Percentiles rank a stretch among this genome's conserved stretches.
Evolutionary conservation across 2,888 invertebrate genomes (phyloP).

Genomic region (Aromia moschata): DNA sequence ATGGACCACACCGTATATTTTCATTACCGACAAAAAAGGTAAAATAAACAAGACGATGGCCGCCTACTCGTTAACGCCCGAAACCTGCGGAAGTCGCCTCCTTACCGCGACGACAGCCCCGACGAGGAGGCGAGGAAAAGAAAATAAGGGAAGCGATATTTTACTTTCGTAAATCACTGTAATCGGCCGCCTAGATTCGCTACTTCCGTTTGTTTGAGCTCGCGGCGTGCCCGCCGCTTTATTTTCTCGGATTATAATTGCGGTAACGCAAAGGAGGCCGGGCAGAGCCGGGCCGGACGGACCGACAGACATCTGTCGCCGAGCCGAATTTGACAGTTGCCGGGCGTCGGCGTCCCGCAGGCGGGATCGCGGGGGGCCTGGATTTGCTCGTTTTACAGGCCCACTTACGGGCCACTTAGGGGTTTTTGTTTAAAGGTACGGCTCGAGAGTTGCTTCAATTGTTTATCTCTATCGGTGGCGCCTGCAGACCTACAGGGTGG

Average conservation of each 20-base stretch:
- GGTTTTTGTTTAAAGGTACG: slow-evolving; percentile 27
- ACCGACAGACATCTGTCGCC: slow-evolving; percentile 22
- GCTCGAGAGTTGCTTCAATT: slow-evolving; percentile 14
- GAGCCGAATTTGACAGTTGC: slow-evolving; percentile 23
- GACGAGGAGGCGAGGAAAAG: slow-evolving; percentile 36
- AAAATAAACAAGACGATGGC: no score
- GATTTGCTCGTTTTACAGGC: slow-evolving; percentile 34
- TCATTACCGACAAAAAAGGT: no score
- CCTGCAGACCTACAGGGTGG: slow-evolving; percentile 8
- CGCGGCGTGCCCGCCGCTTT: slow-evolving; percentile 45
- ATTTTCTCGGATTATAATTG: slow-evolving; percentile 49
- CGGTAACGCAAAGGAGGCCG: slow-evolving; percentile 40
- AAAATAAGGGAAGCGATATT: slow-evolving; percentile 42
- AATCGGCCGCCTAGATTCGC: slow-evolving; percentile 40
- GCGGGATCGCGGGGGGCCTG: slow-evolving; percentile 28
- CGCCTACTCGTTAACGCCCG: neutral
- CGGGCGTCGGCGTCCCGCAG: slow-evolving; percentile 28
- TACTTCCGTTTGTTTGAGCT: slow-evolving; percentile 43
- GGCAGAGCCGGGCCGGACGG: slow-evolving; percentile 19
- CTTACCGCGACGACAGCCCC: neutral
- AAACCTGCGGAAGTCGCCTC: neutral
- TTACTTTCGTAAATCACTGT: slow-evolving; percentile 41
- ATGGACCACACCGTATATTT: no score
- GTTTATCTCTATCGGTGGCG: slow-evolving; percentile 19
- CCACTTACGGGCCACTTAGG: slow-evolving; percentile 35